A percentile compares a stretch with the other conserved stretches of the same genome.
Evolutionary conservation across 2,797 vertebrate genomes (phyloP).

Genomic region (Esox masquinongy): DNA sequence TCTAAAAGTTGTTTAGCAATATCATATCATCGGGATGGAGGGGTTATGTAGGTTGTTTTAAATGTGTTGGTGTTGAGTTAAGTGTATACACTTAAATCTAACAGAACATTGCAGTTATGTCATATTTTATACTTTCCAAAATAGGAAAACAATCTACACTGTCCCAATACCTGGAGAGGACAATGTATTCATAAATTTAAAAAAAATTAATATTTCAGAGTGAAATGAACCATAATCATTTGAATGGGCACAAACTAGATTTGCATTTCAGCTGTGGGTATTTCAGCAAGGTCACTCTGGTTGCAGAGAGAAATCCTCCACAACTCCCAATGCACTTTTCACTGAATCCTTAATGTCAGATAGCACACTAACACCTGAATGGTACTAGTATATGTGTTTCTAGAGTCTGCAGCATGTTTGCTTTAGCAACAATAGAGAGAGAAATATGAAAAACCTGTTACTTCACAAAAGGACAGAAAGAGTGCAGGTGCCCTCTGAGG

Average conservation of each 20-base stretch:
- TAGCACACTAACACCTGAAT: neutral
- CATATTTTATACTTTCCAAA: too few species aligned
- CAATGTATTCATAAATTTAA: too few species aligned
- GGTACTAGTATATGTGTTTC: neutral
- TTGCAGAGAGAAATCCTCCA: conserved; percentile 4
- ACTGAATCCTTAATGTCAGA: neutral
- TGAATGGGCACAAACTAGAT: conserved; percentile 66
- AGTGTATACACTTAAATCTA: too few species aligned
- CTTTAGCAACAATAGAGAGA: conserved; percentile 5
- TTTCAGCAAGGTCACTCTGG: conserved; percentile 21
- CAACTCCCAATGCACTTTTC: neutral
- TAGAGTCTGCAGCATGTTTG: conserved; percentile 3
- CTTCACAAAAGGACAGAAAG: conserved; percentile 11
- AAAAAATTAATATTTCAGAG: conserved; percentile 43
- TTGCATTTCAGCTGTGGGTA: conserved; percentile 64
- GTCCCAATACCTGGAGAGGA: too few species aligned
- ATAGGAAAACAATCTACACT: too few species aligned
- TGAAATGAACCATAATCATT: conserved; percentile 59
- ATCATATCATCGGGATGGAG: too few species aligned
- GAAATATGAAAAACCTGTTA: conserved; percentile 30
- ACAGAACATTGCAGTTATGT: too few species aligned
- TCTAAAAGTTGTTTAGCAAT: too few species aligned
- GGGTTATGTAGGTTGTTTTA: too few species aligned
- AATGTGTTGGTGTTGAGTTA: too few species aligned
- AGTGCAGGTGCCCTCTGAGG: conserved; percentile 50